Percentiles rank a stretch among this genome's conserved stretches.
Conservation (phyloP, 2,797 vertebrate species). For the Pantherophis alleghaniensis region DNA sequence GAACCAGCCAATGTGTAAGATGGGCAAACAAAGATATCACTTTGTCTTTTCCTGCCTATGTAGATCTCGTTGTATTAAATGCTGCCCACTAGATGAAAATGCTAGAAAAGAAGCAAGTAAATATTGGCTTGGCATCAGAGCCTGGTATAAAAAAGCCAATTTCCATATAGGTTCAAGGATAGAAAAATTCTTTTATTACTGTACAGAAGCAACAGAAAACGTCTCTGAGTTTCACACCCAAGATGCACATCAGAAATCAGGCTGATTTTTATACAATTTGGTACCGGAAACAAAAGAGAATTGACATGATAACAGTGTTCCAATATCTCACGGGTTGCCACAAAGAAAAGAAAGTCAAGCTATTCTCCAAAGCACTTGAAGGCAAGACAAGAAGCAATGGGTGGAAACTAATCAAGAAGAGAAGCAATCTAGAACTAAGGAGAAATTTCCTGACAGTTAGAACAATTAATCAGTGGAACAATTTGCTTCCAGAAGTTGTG, state of each 20-base stretch:
- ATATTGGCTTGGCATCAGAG: neutral
- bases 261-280: neutral
- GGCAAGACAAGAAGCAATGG: too few relatives aligned
- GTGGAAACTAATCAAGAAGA: too few relatives aligned
- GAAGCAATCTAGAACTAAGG: too few relatives aligned
- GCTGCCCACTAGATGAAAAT: neutral
- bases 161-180: neutral
- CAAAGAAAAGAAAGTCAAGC: too few relatives aligned
- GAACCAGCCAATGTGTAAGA: neutral
- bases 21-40: neutral
- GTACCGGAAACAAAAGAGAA: neutral
- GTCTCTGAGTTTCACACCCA: neutral
- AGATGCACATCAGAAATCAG: neutral
- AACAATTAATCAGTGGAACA: too few relatives aligned
- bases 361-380: too few relatives aligned
- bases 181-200: neutral
- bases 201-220: neutral
- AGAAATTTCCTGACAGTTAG: too few relatives aligned
- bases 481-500: too few relatives aligned
- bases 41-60: neutral
- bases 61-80: neutral
- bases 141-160: neutral
- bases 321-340: too few relatives aligned
- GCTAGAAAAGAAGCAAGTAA: neutral
- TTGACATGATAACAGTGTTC: neutral